Conservation (phyloP, 92 coral and sea anemone species). For the Phenganax stokvisi region DNA sequence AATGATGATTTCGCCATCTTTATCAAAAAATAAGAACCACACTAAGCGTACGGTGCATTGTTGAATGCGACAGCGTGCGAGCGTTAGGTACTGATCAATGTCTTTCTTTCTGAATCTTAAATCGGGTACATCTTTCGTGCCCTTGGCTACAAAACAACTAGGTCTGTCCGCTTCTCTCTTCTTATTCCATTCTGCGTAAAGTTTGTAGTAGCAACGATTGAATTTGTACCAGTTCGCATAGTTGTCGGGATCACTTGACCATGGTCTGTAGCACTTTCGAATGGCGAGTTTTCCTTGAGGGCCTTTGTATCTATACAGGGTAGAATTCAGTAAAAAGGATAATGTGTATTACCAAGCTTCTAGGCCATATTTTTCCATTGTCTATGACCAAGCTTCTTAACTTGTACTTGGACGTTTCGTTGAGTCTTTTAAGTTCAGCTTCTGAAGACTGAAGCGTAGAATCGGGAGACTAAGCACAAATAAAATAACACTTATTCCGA, state of each 20-base stretch:
- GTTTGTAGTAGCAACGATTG: conserved; percentile 4
- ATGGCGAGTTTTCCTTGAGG: conserved; percentile 56
- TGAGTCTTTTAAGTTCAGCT: too few species aligned
- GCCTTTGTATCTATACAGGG: conserved; percentile 20
- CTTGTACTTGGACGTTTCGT: too few species aligned
- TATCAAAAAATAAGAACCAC: conserved; percentile 77
- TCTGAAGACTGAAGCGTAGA: too few species aligned
- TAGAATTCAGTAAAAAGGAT: not conserved
- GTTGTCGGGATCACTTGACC: not conserved
- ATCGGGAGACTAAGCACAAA: too few species aligned
- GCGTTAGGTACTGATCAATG: conserved; percentile 46
- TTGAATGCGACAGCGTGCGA: conserved; percentile 58
- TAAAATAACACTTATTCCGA: too few species aligned
- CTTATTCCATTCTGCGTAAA: not conserved
- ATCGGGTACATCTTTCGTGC: conserved; percentile 9
- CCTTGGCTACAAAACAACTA: conserved; percentile 35
- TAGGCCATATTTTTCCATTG: too few species aligned
- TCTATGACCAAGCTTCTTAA: too few species aligned
- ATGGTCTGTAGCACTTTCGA: conserved; percentile 5
- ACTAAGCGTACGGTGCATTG: conserved; percentile 93
- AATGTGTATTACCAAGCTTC: not conserved
- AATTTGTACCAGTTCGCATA: not conserved
- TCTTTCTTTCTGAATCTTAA: conserved; percentile 52
- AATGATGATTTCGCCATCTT: conserved; percentile 59
- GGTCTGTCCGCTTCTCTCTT: not conserved